phyloP scores from a whole-genome alignment of 2,113 vertebrate species.

The Mus pahari region DNA sequence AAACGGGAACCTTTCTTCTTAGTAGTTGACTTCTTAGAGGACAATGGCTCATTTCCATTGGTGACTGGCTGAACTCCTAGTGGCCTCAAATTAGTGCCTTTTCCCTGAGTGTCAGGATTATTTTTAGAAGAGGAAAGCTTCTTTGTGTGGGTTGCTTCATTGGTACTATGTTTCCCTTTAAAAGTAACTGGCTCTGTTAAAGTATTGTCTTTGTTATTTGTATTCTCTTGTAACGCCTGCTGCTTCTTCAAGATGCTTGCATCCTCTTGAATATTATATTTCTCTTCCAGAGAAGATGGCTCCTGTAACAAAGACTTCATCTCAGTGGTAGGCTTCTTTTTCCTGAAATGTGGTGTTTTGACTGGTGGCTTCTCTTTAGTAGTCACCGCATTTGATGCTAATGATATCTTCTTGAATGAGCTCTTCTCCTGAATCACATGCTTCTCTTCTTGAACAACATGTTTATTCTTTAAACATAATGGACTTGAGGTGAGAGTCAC shows the following conservation, averaged over 20 bases:
- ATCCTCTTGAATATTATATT: not conserved
- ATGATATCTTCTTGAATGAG: not conserved
- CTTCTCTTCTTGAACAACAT: not conserved
- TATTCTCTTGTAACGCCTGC: not conserved
- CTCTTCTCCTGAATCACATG: not conserved
- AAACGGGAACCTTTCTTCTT: not conserved
- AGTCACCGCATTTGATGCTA: not conserved
- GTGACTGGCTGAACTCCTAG: not conserved
- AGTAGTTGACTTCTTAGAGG: not conserved
- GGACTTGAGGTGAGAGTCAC: not conserved
- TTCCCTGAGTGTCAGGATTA: not conserved
- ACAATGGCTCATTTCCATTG: not conserved
- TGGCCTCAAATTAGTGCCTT: not conserved
- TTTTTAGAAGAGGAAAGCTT: not conserved
- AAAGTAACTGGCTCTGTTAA: not conserved
- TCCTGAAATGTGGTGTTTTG: not conserved
- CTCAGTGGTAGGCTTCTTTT: not conserved
- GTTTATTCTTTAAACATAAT: not conserved
- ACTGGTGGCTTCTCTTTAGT: not conserved
- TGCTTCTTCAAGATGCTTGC: not conserved
- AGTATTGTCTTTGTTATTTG: not conserved
- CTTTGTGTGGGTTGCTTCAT: not conserved
- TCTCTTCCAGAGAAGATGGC: slow-evolving; percentile 28
- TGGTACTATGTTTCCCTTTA: not conserved
- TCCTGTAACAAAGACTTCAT: slow-evolving; percentile 7